Conservation (phyloP, 2,797 vertebrate species). For the Myripristis jacobus region DNA sequence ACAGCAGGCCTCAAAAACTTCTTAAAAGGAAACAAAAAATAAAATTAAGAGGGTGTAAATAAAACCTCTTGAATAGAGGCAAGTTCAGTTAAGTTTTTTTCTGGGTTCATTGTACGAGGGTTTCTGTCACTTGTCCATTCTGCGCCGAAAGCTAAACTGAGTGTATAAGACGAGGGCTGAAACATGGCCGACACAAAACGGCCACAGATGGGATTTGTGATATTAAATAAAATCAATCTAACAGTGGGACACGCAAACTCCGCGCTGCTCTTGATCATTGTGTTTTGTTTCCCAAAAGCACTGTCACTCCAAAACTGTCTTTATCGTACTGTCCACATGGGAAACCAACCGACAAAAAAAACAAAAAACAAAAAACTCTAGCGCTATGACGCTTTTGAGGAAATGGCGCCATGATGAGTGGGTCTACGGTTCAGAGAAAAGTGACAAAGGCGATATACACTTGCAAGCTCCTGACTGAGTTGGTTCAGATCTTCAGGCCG, state of each 20-base stretch:
- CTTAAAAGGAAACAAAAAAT: constrained; percentile 61
- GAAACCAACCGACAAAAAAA: constrained; percentile 32
- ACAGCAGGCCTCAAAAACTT: constrained; percentile 62
- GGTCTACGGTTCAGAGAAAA: constrained; percentile 16
- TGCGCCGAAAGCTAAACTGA: constrained; percentile 23
- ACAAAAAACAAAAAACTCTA: too few relatives aligned
- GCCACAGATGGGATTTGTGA: constrained; percentile 25
- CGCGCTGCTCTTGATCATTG: constrained; percentile 42
- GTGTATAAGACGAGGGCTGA: constrained; percentile 17
- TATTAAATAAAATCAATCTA: constrained; percentile 47
- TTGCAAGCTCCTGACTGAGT: constrained; percentile 25
- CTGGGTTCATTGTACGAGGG: constrained; percentile 33
- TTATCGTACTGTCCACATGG: constrained; percentile 26
- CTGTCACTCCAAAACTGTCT: constrained; percentile 38
- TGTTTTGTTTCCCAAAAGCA: constrained; percentile 55
- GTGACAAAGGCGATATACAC: constrained; percentile 14
- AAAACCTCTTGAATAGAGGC: constrained; percentile 65
- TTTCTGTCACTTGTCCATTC: constrained; percentile 46
- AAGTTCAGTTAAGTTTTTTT: constrained; percentile 45
- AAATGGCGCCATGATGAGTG: constrained; percentile 35
- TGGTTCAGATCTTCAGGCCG: constrained; percentile 26
- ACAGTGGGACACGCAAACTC: constrained; percentile 54
- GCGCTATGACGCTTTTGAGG: constrained; percentile 42
- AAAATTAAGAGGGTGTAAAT: constrained; percentile 58
- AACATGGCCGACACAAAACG: constrained; percentile 47